Percentiles rank a stretch among this genome's conserved stretches.
Evolutionary conservation across 1,140 invertebrate species (phyloP).

Genomic region (Apis mellifera): Amel_HAv3.1 CM009932.2:3034001-3034500

Average conservation of each 20-base stretch:
- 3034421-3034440: neutral
- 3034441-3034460: neutral
- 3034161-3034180: constrained; percentile 37
- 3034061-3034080: neutral
- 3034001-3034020: too few species aligned
- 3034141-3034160: constrained; percentile 9
- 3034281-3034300: neutral
- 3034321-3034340: neutral
- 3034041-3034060: neutral
- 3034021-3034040: too few species aligned
- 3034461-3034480: neutral
- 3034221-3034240: constrained; percentile 41
- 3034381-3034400: neutral
- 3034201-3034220: constrained; percentile 37
- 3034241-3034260: neutral
- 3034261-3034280: neutral
- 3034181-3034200: neutral
- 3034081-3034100: neutral
- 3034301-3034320: neutral
- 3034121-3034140: neutral
- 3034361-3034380: neutral
- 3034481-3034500: too few species aligned
- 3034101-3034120: neutral
- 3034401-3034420: neutral
- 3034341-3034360: neutral